These are phyloP conservation scores for Patella pellucida DNA, from an alignment of 2,888 invertebrate species.

Conservation along the genomic window DNA sequence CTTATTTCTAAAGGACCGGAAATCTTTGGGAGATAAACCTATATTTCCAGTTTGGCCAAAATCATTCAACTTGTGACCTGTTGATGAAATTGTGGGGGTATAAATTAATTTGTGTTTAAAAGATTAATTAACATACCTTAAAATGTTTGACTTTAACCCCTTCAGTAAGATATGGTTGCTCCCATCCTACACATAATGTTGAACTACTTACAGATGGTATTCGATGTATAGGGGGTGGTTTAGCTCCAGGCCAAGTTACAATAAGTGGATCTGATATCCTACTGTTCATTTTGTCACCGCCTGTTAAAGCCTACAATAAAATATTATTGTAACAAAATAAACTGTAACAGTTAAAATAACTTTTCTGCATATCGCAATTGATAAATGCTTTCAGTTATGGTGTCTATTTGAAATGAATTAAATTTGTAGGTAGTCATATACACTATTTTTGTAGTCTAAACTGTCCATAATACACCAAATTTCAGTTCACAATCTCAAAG, in stretches of 20 bases:
- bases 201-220: conserved; percentile 63
- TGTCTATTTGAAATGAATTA: too few relatives aligned
- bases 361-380: too few relatives aligned
- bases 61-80: too few relatives aligned
- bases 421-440: too few relatives aligned
- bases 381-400: too few relatives aligned
- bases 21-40: too few relatives aligned
- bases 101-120: neutral
- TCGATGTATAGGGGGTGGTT: conserved; percentile 57
- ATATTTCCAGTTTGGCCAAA: too few relatives aligned
- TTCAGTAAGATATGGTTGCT: conserved; percentile 64
- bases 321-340: neutral
- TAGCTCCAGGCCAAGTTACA: conserved; percentile 70
- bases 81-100: too few relatives aligned
- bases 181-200: conserved; percentile 67
- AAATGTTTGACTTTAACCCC: conserved; percentile 70
- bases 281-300: conserved; percentile 64
- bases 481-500: too few relatives aligned
- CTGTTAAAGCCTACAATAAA: conserved; percentile 63
- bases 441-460: too few relatives aligned
- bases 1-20: too few relatives aligned
- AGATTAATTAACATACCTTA: conserved; percentile 58
- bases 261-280: conserved; percentile 69
- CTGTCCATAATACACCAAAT: too few relatives aligned
- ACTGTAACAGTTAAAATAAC: neutral